Evolutionary conservation across 1,140 invertebrate genomes (phyloP).

Genomic region (Sinella curviseta): DNA sequence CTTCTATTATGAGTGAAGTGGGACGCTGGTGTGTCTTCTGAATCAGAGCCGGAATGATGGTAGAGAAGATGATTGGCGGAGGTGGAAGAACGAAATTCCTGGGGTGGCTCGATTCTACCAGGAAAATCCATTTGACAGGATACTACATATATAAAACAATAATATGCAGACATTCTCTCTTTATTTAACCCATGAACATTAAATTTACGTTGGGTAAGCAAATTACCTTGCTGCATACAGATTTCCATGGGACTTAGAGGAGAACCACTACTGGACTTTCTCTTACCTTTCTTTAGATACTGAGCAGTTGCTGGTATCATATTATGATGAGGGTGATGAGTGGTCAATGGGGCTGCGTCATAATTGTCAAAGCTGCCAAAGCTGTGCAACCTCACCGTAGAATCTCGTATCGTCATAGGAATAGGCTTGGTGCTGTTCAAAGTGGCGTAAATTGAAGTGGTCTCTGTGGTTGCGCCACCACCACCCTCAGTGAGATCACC

Average conservation of each 20-base stretch:
- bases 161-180: not conserved
- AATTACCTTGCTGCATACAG: not conserved
- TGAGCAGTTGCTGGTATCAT: not conserved
- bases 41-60: not conserved
- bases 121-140: conserved; percentile 2
- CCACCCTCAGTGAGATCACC: not conserved
- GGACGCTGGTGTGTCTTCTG: not conserved
- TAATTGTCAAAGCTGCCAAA: conserved; percentile 46
- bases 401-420: conserved; percentile 45
- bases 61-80: not conserved
- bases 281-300: conserved; percentile 34
- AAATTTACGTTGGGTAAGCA: not conserved
- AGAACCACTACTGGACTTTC: conserved; percentile 27
- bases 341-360: conserved; percentile 32
- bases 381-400: conserved; percentile 42
- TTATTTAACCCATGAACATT: not conserved
- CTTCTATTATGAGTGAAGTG: not conserved
- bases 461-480: conserved; percentile 7
- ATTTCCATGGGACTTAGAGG: not conserved
- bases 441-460: conserved; percentile 46
- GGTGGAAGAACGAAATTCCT: conserved; percentile 4
- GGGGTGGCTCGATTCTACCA: not conserved
- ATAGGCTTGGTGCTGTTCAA: conserved; percentile 44
- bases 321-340: not conserved
- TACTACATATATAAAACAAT: not conserved